Evolutionary conservation across 1,140 invertebrate species (phyloP), one percentile per base, ranked within the genome.

Genomic region (Stegodyphus dumicola): DNA sequence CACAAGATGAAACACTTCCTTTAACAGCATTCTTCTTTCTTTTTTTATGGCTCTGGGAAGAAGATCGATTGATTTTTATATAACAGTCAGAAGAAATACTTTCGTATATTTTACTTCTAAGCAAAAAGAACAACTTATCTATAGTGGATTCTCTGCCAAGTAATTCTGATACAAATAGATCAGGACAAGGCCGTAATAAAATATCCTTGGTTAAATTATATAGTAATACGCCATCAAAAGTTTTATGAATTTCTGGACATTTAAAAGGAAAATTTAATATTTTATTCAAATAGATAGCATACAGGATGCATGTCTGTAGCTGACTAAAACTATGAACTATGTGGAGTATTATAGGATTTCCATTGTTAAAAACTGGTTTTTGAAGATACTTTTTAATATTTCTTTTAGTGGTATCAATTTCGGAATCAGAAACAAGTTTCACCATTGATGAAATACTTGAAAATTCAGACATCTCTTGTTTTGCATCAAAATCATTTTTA

Each of bases 131-230:
- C 11, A 86, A n/a, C n/a, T n/a, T 33, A 6, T 56, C 48, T 48
- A 83, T 54, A 13, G 2, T 54, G 13, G 75, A 79, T 53, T 51
- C 10, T 15, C 69, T 75, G 2, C 86, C 86, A 13, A 87, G 60
- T 4, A 85, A n/a, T 75, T 84, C 81, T 1, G 80, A 64, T 51
- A 87, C 56, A 53, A 85, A 87, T 51, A 87, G 18, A 7, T 85
- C 60, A 11, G 76, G 67, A 49, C 17, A 54, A 10, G 75, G 67
- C 2, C 86, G 73, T 1, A 64, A 56, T 48, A 64, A n/a, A 5
- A 87, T 48, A 13, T 85, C 81, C 56, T 74, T 79, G 7, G 86
- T 85, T 71, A 87, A 81, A 56, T 85, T 87, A 48, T 87, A 87
- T n/a, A 87, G 6, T 56, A 87, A 18, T 9, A 69, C 67, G 18